Base-by-base conservation (phyloP, 2,888 invertebrate genomes). In the Epirrhoe tristata region DNA sequence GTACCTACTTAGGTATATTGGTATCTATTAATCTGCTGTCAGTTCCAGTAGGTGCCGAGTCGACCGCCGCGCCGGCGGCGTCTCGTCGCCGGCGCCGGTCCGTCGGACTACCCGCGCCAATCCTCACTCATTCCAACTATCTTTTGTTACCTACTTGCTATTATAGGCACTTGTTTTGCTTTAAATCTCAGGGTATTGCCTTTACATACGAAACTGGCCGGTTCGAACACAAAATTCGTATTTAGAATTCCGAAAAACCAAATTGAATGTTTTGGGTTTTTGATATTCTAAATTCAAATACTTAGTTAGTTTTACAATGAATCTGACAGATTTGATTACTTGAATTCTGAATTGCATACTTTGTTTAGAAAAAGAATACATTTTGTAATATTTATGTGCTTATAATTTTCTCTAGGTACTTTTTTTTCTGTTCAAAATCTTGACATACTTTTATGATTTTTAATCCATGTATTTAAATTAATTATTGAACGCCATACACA, bases 11-110 rank as follows among this genome's bases (percentile, higher is more conserved):
- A n/a, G n/a, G n/a, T 17, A 39, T 39, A 43, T 56, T 43, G 39
- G 36, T 54, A 54, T 36, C 34, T 31, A 50, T 58, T 58, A 46
- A 31, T 62, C 46, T 34, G 10, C 55, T 17, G 55, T 52, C 55
- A 39, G 39, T 4, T 8, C 14, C 36, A 12, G 8, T 16, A 24
- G 14, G 57, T 57, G 46, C 31, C 51, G 54, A 50, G 24, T 24
- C 24, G 58, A 34, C 32, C 63, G 67, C 58, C 67, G 32, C 58
- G 10, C 56, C 46, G 61, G 66, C 66, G 66, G 5, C 39, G 39
- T 12, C 24, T 24, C 60, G 65, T 17, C 8, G 5, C 10, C 24
- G 66, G 39, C 66, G 66, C 61, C 61, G 12, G 57, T 32, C 57
- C n/a, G 60, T 24, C 65, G 65, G 36, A 31, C 65, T 34, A 46